Percentiles rank a stretch among this genome's conserved stretches.
Conservation (phyloP, 2,113 vertebrate genomes). For the Bettongia penicillata region DNA sequence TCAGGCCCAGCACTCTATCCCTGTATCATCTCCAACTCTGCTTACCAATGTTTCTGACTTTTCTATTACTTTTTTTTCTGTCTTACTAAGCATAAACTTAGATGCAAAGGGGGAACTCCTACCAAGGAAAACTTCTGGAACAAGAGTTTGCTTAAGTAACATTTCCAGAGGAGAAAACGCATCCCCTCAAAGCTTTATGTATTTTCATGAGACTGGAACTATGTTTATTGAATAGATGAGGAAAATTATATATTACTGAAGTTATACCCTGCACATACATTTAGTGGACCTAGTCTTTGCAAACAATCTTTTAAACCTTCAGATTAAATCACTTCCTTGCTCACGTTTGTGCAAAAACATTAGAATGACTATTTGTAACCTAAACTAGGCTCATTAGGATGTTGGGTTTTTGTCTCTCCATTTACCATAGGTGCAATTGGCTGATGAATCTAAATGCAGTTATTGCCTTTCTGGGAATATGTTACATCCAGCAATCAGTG, state of each 20-base stretch:
- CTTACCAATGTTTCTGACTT: background rate
- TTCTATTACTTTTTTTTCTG: background rate
- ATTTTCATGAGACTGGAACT: background rate
- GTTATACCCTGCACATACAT: background rate
- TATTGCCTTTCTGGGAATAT: slow-evolving; percentile 92
- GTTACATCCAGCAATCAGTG: slow-evolving; percentile 92
- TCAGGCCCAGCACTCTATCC: background rate
- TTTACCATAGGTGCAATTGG: slow-evolving; percentile 92
- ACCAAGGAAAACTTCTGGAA: background rate
- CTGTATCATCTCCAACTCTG: background rate
- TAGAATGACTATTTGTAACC: background rate
- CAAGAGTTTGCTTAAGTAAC: background rate
- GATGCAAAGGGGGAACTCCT: background rate
- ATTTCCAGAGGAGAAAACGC: background rate
- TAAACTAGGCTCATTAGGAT: background rate
- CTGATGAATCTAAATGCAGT: slow-evolving; percentile 91
- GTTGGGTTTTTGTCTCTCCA: slow-evolving; percentile 38
- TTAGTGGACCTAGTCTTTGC: background rate
- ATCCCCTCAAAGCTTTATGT: background rate
- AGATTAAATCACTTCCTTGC: background rate
- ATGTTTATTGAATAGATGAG: background rate
- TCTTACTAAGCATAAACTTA: background rate
- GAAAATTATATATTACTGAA: background rate
- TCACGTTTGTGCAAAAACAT: background rate
- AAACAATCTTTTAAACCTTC: slow-evolving; percentile 5